Evolutionary conservation across 2,113 vertebrate genomes (phyloP), one percentile per base, ranked within the genome.

Genomic region (Anolis sagrei): DNA sequence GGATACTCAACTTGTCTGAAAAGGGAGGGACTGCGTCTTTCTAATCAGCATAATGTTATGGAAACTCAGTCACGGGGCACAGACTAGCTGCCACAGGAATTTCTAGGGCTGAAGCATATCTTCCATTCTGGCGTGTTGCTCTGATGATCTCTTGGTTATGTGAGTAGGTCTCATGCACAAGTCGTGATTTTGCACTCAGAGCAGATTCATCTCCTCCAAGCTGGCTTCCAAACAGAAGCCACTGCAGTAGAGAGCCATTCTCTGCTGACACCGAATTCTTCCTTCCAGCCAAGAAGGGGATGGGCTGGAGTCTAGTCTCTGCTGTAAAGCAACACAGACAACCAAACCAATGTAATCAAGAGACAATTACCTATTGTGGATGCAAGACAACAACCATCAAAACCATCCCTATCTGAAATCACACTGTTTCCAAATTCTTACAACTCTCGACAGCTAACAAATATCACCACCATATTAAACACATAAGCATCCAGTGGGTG

Each of bases 181-280:
- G 25, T 27, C 1, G 25, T 27, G 29, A 66, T 29, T n/a, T 1
- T 25, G 25, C 36, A 29, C 36, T n/a, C 39, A 68, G 18, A 25
- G 21, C 34, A 66, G 36, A 44, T 39, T 39, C 14, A 10, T 25
- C 25, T 14, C 58, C 77, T 79, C 58, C 9, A 27, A 66, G n/a
- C 5, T 27, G 90, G 92, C 91, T 90, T 93, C 92, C 0, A 3
- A 92, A 89, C 18, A n/a, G 86, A 29, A 93, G 93, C 90, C 93
- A 91, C 87, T 86, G 25, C 89, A 25, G 91, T 91, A 82, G 86
- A 0, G 61, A 80, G 79, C 88, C 72, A 81, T 76, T 75, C 19
- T 25, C 0, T 58, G 82, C 1, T 93, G 94, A 93, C 93, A 93
- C 88, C 92, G 92, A 70, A 89, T 91, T 68, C 19, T 27, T 36